Base-by-base conservation (phyloP, 2,888 invertebrate species). In the Galerucella nymphaeae region DNA sequence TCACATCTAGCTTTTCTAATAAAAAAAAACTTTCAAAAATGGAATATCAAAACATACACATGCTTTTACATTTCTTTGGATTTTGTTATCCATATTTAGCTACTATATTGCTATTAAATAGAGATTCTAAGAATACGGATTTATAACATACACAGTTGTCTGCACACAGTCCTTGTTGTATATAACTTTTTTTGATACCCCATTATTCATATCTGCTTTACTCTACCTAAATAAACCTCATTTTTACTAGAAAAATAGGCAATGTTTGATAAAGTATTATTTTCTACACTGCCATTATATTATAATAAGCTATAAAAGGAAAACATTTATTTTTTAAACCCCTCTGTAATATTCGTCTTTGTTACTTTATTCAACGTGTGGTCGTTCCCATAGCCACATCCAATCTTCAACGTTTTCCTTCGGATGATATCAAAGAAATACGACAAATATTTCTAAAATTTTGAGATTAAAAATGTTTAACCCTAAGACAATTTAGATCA, bases 1-100 rank as follows among this genome's bases (percentile, higher is more conserved):
- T 62, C 61, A 62, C 61, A 62, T 62, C 61, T 42, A 62, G 61
- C 42, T 62, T 62, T 62, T 18, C 61, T 62, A 42, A 62, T 18
- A 6, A 42, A 5, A 41, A 42, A 42, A 62, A 53, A 53, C 16
- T 0, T 16, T 4, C 6, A 18, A 53, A 53, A 53, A 53, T 53
- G 9, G 16, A 16, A 53, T 53, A 53, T 18, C 50, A 53, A 53
- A 53, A 16, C n/a, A 6, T 53, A 16, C 2, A 30, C 5, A 5
- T 30, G n/a, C n/a, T n/a, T n/a, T n/a, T n/a, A n/a, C n/a, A 38
- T 38, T 38, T 38, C 6, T 38, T 38, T 38, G 30, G 30, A 45
- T 14, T 45, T 45, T 45, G 45, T 45, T 45, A 45, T 45, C 14
- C 45, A 45, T 14, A 13, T 48, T 48, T 48, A n/a, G 48, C 48